Base-by-base conservation (phyloP, 2,888 invertebrate species). In the Leptopilina drosophilae region DNA sequence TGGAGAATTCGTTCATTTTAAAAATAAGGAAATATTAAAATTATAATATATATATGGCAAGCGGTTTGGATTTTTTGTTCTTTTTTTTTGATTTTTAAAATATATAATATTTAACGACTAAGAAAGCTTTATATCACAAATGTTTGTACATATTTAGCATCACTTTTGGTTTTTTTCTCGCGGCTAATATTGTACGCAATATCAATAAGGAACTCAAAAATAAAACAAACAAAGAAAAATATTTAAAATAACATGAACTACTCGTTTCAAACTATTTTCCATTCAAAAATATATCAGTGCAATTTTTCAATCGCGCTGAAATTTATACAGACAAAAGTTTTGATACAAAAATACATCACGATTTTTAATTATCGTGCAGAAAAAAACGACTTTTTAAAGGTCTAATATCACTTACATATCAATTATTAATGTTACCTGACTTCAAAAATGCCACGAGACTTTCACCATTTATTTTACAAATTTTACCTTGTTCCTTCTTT, bases 381-480 rank as follows among this genome's bases (percentile, higher is more conserved):
- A 59, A 59, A 59, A 15, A 59, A 59, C 20, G n/a, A n/a, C 33
- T 33, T 33, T 33, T 33, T 33, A 59, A 59, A 14, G 15, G 4
- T 15, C 7, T 15, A 59, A 59, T 56, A 59, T 59, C n/a, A 59
- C 15, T n/a, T 15, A 2, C 8, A 15, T 15, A 15, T 73, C 40
- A 73, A 26, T 33, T 53, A 73, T 5, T 33, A 11, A 73, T n/a
- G n/a, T 73, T 56, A 33, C 73, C 73, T 9, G 77, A 40, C 66
- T 86, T 85, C 26, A 90, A 81, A 78, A 89, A 86, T 40, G 83
- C 59, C 26, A 87, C 78, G n/a, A 89, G 64, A 64, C 84, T 85
- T 9, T 7, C 15, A 69, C 83, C 84, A 46, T 82, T 80, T 20
- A 90, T 64, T 79, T 84, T 87, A 53, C 78, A 84, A n/a, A 86